These are phyloP conservation scores for Cotesia chilonis DNA, from an alignment of 1,140 invertebrate species.

Conservation along the genomic window DNA sequence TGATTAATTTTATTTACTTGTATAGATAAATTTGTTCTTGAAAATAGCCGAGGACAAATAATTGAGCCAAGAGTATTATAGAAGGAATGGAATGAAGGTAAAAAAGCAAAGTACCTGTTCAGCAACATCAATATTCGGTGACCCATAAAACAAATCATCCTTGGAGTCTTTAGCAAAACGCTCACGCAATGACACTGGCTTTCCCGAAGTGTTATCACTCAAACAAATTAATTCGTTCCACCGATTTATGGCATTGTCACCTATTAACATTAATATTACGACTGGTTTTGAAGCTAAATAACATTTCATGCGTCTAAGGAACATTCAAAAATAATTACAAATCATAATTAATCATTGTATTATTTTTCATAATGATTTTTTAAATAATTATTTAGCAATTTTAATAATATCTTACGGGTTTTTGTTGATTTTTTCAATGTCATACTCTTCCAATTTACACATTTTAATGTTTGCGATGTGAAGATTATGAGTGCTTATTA, in stretches of 20 bases:
- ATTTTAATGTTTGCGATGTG: constrained; percentile 79
- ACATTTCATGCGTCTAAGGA: constrained; percentile 64
- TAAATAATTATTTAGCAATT: background rate
- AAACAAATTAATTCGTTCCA: constrained; percentile 74
- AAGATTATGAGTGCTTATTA: constrained; percentile 73
- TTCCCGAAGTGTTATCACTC: constrained; percentile 69
- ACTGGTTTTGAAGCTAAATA: constrained; percentile 77
- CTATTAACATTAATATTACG: constrained; percentile 78
- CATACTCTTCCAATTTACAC: constrained; percentile 70
- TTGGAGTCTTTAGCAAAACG: constrained; percentile 78
- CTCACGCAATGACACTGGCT: constrained; percentile 71
- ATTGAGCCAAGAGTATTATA: background rate
- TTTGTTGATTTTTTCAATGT: constrained; percentile 71
- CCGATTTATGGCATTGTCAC: constrained; percentile 73
- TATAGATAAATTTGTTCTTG: background rate
- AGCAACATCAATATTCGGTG: constrained; percentile 69
- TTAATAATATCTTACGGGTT: constrained; percentile 68
- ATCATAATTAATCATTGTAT: background rate
- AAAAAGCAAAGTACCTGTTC: constrained; percentile 44
- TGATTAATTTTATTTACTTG: constrained; percentile 11
- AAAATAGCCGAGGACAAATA: background rate
- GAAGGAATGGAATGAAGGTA: too few relatives aligned
- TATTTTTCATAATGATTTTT: background rate
- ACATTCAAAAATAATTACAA: constrained; percentile 5
- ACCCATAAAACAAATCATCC: constrained; percentile 77